phyloP scores from a whole-genome alignment of 1,140 invertebrate genomes.

The Acromyrmex charruanus region DNA sequence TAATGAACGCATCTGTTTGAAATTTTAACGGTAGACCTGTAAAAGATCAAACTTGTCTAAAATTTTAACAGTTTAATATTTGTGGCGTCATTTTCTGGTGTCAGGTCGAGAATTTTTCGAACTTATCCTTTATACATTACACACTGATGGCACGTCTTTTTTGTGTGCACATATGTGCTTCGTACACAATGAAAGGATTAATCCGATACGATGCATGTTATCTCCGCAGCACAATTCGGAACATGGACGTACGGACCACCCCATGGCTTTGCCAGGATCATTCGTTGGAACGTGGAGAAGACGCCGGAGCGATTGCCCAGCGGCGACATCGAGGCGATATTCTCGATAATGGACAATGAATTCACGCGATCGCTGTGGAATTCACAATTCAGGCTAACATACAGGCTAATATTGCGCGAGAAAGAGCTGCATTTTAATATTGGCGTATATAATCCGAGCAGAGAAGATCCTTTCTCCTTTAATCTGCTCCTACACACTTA shows the following conservation, averaged over 20 bases:
- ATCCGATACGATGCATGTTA: neutral
- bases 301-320: constrained; percentile 94
- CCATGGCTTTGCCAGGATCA: constrained; percentile 97
- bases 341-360: constrained; percentile 96
- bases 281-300: constrained; percentile 96
- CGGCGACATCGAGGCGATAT: constrained; percentile 96
- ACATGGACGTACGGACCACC: constrained; percentile 97
- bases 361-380: constrained; percentile 98
- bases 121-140: too few relatives aligned
- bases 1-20: too few relatives aligned
- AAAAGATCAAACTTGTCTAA: too few relatives aligned
- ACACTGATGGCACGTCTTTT: too few relatives aligned
- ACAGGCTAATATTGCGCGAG: constrained; percentile 95
- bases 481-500: constrained; percentile 97
- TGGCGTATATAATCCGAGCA: constrained; percentile 96
- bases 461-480: constrained; percentile 96
- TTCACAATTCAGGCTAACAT: constrained; percentile 95
- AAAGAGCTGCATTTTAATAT: constrained; percentile 97
- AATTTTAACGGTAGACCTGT: too few relatives aligned
- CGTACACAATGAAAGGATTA: too few relatives aligned
- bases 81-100: too few relatives aligned
- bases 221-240: constrained; percentile 94
- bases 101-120: too few relatives aligned
- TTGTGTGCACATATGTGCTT: too few relatives aligned
- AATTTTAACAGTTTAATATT: too few relatives aligned